Conservation (phyloP, 2,113 vertebrate genomes). For the Poecilia latipinna region DNA sequence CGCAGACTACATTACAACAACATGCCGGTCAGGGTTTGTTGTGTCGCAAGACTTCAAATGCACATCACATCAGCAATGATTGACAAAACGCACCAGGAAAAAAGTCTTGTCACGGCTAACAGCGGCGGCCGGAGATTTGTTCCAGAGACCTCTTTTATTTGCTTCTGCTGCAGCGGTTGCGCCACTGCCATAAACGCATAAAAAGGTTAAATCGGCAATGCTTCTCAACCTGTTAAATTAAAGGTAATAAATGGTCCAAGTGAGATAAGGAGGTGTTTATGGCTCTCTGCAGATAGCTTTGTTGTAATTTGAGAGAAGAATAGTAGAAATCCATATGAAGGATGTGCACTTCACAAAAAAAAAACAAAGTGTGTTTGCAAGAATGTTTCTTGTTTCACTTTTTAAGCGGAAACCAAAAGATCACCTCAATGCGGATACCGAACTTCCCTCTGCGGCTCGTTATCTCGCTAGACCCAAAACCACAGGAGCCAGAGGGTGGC, state of each 20-base stretch:
- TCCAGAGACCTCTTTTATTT: neutral
- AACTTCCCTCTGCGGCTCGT: conserved; percentile 68
- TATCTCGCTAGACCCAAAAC: conserved; percentile 66
- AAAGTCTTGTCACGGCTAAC: too few species aligned
- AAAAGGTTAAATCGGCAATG: neutral
- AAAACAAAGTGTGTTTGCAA: conserved; percentile 25
- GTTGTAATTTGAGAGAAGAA: conserved; percentile 28
- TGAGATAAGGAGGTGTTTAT: neutral
- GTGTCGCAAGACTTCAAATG: too few species aligned
- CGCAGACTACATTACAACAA: too few species aligned
- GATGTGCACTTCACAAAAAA: conserved; percentile 41
- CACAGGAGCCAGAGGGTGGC: conserved; percentile 57
- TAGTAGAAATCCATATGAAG: conserved; percentile 20
- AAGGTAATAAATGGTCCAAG: neutral
- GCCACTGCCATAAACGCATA: neutral
- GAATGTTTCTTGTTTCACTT: conserved; percentile 23
- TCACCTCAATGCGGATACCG: conserved; percentile 44
- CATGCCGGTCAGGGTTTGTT: too few species aligned
- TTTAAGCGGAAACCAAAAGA: conserved; percentile 49
- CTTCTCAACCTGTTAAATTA: neutral
- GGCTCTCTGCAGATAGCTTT: neutral
- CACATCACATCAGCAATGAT: too few species aligned
- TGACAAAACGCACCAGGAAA: too few species aligned
- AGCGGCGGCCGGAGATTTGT: neutral
- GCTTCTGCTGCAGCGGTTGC: neutral